Evolutionary conservation across 2,888 invertebrate genomes (phyloP), one percentile per base, ranked within the genome.

Genomic region (Coecobrya sp.): DNA sequence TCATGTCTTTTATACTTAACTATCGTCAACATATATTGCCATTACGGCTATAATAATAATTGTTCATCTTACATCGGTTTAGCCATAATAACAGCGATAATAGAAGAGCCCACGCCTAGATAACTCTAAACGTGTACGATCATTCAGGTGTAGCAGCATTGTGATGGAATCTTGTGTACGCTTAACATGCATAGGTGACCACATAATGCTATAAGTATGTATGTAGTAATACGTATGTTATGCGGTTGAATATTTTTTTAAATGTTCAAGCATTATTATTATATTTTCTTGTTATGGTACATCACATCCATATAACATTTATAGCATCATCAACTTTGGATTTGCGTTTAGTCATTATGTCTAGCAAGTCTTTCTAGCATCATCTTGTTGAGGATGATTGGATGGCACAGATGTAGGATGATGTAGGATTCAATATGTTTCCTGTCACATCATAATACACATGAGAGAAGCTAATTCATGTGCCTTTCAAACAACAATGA

Each of bases 61-160:
- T 62, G 36, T 36, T 42, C 1, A 70, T 7, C 19, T 19, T 16
- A 3, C 27, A 0, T 30, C n/a, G 27, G 49, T 52, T 27, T 55
- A 8, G 79, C 52, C 52, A 30, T 79, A 79, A 79, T 79, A 30
- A 55, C 13, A 11, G 52, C 0, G 25, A 52, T 79, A 79, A 79
- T 79, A 52, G 27, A 55, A 30, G 52, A 52, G 55, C 11, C 2
- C 52, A 55, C 45, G 52, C 55, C 22, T 49, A 76, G 16, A 3
- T n/a, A n/a, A n/a, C n/a, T n/a, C n/a, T 16, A 25, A 5, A 68
- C 30, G 0, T 73, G 36, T 73, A 42, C 19, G 30, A 68, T 68
- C 16, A 30, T 27, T 68, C n/a, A 19, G 70, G 13, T 68, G 36
- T 73, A 73, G 10, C 16, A 2, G n/a, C 55, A 65, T 65, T n/a